Evolutionary conservation across 2,797 vertebrate species (phyloP).

Genomic region (Sebastes itinus): DNA sequence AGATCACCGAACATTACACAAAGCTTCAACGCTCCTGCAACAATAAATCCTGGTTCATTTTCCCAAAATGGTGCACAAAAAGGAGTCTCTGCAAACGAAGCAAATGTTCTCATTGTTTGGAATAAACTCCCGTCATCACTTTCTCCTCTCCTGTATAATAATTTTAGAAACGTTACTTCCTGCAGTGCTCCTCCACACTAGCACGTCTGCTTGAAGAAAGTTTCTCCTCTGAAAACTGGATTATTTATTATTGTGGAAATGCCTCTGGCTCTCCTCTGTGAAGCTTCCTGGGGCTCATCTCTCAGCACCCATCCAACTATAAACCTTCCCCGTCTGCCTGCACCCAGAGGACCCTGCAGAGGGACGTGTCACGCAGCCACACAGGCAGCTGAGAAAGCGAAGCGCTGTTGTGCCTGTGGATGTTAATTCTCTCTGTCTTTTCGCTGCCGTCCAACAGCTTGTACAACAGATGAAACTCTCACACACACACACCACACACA

Average conservation of each 20-base stretch:
- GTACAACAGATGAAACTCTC: slow-evolving; percentile 23
- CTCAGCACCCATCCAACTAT: slow-evolving; percentile 50
- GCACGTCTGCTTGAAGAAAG: slow-evolving; percentile 9
- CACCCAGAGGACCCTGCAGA: slow-evolving; percentile 41
- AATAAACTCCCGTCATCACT: slow-evolving; percentile 25
- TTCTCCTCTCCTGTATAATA: background rate
- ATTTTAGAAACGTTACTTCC: background rate
- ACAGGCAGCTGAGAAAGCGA: slow-evolving; percentile 3
- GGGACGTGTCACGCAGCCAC: slow-evolving; percentile 27
- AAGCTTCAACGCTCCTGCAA: background rate
- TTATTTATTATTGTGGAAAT: slow-evolving; percentile 68
- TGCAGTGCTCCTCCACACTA: background rate
- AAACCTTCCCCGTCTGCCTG: slow-evolving; percentile 27
- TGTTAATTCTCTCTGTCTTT: slow-evolving; percentile 6
- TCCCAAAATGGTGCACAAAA: background rate
- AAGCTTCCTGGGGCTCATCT: slow-evolving; percentile 43
- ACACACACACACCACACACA: background rate
- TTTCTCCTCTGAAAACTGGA: slow-evolving; percentile 24
- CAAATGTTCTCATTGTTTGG: background rate
- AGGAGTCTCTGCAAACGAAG: background rate
- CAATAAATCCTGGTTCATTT: background rate
- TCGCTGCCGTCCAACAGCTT: slow-evolving; percentile 18
- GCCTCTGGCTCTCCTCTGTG: slow-evolving; percentile 45
- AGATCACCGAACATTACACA: background rate
- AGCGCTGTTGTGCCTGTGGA: slow-evolving; percentile 8